Evolutionary conservation across 1,140 invertebrate genomes (phyloP).

Genomic region (Drosophila bocqueti): DNA sequence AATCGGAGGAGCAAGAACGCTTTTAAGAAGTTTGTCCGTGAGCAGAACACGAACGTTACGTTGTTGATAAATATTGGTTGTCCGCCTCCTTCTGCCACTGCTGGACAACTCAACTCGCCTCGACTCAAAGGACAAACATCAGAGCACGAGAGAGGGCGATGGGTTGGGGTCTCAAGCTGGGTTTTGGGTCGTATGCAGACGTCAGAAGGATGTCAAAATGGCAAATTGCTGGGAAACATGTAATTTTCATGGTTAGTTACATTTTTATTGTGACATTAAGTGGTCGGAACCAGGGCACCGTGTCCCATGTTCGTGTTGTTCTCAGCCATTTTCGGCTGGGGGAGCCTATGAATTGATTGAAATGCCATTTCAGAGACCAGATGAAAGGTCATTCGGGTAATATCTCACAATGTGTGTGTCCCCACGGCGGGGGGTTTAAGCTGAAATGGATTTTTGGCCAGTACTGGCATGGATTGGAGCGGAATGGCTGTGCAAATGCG

Average conservation of each 20-base stretch:
- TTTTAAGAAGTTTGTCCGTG: constrained; percentile 78
- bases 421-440: not conserved
- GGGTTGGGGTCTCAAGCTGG: constrained; percentile 2
- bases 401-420: constrained; percentile 48
- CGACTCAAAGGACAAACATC: constrained; percentile 55
- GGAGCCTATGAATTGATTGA: constrained; percentile 72
- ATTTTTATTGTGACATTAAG: constrained; percentile 84
- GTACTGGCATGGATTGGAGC: not conserved
- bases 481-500: constrained; percentile 50
- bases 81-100: constrained; percentile 20
- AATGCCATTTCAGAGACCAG: constrained; percentile 57
- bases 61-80: constrained; percentile 81
- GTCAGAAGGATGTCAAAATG: constrained; percentile 69
- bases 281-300: constrained; percentile 53
- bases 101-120: constrained; percentile 27
- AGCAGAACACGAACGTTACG: constrained; percentile 72
- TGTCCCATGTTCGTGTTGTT: constrained; percentile 32
- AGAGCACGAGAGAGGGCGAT: not conserved
- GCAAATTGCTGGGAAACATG: constrained; percentile 82
- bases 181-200: constrained; percentile 51
- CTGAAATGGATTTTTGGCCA: constrained; percentile 28
- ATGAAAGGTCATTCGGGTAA: constrained; percentile 64
- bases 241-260: constrained; percentile 83
- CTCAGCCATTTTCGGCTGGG: constrained; percentile 28
- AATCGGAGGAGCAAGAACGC: constrained; percentile 36